Conservation (phyloP, 2,888 invertebrate genomes). For the Sepioteuthis lessoniana region DNA sequence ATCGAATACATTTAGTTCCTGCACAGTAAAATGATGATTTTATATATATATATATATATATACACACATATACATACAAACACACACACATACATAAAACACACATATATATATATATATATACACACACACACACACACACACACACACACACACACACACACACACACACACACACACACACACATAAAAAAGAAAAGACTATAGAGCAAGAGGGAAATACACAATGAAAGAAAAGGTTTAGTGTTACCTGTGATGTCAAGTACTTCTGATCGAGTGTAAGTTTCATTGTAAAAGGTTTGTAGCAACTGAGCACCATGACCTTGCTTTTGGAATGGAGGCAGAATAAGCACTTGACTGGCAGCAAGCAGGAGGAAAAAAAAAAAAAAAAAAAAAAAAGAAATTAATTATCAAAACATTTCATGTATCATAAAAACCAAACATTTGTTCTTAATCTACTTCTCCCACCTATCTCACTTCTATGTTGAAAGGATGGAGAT, state of each 20-base stretch:
- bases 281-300: constrained; percentile 79
- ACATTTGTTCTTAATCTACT: too few species aligned
- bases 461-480: too few species aligned
- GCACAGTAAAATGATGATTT: too few species aligned
- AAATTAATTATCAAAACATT: background rate
- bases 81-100: too few species aligned
- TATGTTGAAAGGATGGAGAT: too few species aligned
- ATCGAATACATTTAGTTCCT: too few species aligned
- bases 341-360: constrained; percentile 92
- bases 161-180: too few species aligned
- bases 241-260: constrained; percentile 82
- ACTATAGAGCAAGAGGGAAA: background rate
- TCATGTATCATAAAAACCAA: background rate
- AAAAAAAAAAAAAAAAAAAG: background rate
- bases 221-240: background rate
- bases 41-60: too few species aligned
- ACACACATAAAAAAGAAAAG: background rate
- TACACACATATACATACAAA: too few species aligned
- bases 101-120: too few species aligned
- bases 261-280: constrained; percentile 78
- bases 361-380: constrained; percentile 52
- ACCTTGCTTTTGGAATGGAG: constrained; percentile 91
- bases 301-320: constrained; percentile 86
- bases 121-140: too few species aligned
- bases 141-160: too few species aligned